Base-by-base conservation (phyloP, 2,888 invertebrate species). In the Drosophila kokeensis region DNA sequence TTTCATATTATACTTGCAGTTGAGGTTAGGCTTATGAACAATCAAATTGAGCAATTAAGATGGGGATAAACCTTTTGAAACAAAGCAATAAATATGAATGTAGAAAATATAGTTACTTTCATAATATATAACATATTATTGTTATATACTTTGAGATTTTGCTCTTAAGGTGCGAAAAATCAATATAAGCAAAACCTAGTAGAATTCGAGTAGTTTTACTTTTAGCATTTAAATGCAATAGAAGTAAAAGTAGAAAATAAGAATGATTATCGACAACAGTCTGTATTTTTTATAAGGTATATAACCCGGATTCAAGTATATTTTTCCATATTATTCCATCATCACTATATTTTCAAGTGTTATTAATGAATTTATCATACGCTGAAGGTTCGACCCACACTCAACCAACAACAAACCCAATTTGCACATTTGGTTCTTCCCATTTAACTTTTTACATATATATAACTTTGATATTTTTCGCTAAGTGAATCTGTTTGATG, bases 381-480 rank as follows among this genome's bases (percentile, higher is more conserved):
- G 13, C 27, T 49, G 5, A 40, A 58, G 34, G 34, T 53, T 36
- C 27, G n/a, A 24, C 54, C 58, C 48, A 73, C 73, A 42, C 49
- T 52, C 21, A 15, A 45, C 4, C 5, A 42, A 5, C n/a, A 45
- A 15, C 34, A 34, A 54, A 57, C 42, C 30, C 48, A 59, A 34
- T 45, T 70, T 15, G 30, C 58, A 42, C 53, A 42, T 30, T 52
- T 52, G n/a, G n/a, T 30, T 50, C 32, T 36, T 27, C 21, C 13
- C 42, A 40, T 72, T 29, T 38, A 24, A 45, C 40, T 57, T 62
- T 54, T 30, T 32, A n/a, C 18, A 48, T 65, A 52, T 74, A 57
- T 74, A 57, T n/a, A 58, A 62, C 15, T 38, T 65, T 36, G 54
- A 27, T 63, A 24, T 61, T 68, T 30, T 21, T 34, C 27, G 42